phyloP scores from a whole-genome alignment of 2,113 vertebrate genomes.

The Caloenas nicobarica region DNA sequence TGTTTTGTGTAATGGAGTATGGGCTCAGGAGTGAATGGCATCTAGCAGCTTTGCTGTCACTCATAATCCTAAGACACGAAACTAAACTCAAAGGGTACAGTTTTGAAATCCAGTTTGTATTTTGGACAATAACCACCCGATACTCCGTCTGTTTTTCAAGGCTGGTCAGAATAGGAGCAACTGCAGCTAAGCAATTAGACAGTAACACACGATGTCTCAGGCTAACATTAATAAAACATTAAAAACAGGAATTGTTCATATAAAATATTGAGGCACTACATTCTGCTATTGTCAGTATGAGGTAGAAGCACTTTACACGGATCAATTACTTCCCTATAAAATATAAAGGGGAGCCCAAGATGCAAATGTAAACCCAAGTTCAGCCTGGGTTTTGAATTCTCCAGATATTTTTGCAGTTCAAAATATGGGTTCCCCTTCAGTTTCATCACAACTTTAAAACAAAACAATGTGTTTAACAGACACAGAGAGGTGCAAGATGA shows the following conservation, averaged over 20 bases:
- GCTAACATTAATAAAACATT: slow-evolving; percentile 43
- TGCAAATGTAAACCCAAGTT: neutral
- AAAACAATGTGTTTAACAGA: neutral
- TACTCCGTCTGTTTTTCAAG: neutral
- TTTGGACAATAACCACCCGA: neutral
- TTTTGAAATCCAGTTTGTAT: neutral
- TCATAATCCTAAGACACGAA: slow-evolving; percentile 21
- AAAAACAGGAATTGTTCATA: slow-evolving; percentile 29
- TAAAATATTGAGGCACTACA: slow-evolving; percentile 47
- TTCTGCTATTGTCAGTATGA: slow-evolving; percentile 24
- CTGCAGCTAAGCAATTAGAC: neutral
- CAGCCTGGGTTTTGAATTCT: neutral
- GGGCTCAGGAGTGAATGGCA: slow-evolving; percentile 10
- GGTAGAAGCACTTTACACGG: slow-evolving; percentile 3
- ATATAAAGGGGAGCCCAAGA: neutral
- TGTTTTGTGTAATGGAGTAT: neutral
- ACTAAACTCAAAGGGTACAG: neutral
- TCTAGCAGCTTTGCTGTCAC: neutral
- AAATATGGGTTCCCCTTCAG: neutral
- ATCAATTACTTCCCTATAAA: slow-evolving; percentile 41
- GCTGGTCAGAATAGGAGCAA: neutral
- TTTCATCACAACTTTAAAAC: neutral
- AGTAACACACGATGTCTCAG: neutral
- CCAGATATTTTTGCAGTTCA: neutral
- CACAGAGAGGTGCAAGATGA: neutral